A percentile compares a stretch with the other conserved stretches of the same genome.
Conservation (phyloP, 2,888 invertebrate genomes). For the Nomada hirtipes region DNA sequence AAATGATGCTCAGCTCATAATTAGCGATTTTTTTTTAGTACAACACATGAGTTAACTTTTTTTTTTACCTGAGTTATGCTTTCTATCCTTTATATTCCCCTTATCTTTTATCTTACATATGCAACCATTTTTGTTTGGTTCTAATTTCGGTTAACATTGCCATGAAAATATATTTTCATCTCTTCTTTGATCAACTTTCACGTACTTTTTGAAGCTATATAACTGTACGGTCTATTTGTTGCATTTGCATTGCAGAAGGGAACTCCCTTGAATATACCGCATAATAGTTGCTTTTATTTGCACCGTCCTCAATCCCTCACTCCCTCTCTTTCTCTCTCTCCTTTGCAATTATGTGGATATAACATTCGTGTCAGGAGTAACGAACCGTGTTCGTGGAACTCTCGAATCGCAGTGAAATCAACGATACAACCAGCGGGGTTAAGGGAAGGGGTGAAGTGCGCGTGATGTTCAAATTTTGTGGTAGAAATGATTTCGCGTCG, state of each 20-base stretch:
- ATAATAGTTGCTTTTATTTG: conserved; percentile 35
- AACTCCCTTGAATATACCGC: neutral
- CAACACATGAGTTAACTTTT: neutral
- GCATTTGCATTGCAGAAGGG: conserved; percentile 18
- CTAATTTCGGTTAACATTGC: neutral
- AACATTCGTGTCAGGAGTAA: conserved; percentile 27
- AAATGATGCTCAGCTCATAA: no score
- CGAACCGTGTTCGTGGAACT: conserved; percentile 47
- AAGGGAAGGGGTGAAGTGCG: neutral
- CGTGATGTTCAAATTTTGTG: conserved; percentile 40
- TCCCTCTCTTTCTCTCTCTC: neutral
- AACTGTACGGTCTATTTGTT: neutral
- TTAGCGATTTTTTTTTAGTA: no score
- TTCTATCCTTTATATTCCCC: neutral
- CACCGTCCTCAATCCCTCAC: no score
- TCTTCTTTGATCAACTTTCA: neutral
- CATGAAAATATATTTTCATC: neutral
- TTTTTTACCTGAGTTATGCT: neutral
- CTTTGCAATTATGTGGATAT: conserved; percentile 26
- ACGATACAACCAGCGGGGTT: neutral
- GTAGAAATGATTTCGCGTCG: conserved; percentile 51
- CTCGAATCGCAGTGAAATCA: conserved; percentile 29
- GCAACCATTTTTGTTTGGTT: neutral
- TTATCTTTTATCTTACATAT: neutral
- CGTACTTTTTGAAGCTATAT: neutral